Percentiles rank a stretch among this genome's conserved stretches.
phyloP scores from a whole-genome alignment of 2,797 vertebrate species.

The Chanos chanos region DNA sequence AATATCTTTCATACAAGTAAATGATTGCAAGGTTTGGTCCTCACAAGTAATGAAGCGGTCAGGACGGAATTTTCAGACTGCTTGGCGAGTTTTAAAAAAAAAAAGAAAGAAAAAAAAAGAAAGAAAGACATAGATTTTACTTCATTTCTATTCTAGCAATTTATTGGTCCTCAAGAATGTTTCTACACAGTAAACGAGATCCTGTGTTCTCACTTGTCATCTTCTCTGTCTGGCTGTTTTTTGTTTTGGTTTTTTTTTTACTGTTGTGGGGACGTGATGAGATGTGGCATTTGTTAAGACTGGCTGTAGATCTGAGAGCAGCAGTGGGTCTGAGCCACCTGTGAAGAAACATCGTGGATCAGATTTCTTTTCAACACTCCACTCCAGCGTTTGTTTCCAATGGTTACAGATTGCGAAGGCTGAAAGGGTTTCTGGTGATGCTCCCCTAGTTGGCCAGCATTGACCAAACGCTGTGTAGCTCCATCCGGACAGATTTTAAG shows the following conservation, averaged over 20 bases:
- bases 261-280: constrained; percentile 18
- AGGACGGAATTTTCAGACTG: no score
- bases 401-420: constrained; percentile 58
- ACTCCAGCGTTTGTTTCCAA: constrained; percentile 64
- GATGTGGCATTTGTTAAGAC: constrained; percentile 42
- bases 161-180: no score
- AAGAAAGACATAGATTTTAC: no score
- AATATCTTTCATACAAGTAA: no score
- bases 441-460: constrained; percentile 40
- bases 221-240: background rate
- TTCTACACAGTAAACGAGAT: no score
- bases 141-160: no score
- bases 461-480: constrained; percentile 54
- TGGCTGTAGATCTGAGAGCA: constrained; percentile 41
- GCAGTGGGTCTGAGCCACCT: constrained; percentile 52
- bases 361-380: constrained; percentile 68
- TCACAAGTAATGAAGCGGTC: no score
- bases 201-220: no score
- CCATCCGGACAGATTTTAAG: no score
- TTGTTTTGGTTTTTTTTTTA: background rate
- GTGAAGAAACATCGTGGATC: constrained; percentile 64
- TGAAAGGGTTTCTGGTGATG: constrained; percentile 48
- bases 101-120: no score
- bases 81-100: no score
- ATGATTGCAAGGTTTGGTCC: no score